phyloP scores from a whole-genome alignment of 1,140 invertebrate genomes.

The Cyclargus thomasi region DNA sequence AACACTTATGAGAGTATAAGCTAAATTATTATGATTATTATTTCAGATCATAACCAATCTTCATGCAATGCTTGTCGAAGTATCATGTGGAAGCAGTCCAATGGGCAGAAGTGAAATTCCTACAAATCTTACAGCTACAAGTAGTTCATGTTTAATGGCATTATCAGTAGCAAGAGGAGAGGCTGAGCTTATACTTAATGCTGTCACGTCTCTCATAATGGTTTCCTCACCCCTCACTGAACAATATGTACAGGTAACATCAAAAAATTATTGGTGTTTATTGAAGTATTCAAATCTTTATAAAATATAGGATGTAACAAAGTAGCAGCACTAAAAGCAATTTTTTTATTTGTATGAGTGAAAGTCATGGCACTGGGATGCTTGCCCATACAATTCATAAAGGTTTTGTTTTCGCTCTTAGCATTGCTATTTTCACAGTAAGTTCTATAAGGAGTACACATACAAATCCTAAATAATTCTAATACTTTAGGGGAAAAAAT shows the following conservation, averaged over 20 bases:
- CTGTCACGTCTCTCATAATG: slow-evolving; percentile 92
- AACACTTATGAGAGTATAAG: background rate
- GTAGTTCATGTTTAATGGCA: slow-evolving; percentile 92
- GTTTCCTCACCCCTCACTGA: slow-evolving; percentile 84
- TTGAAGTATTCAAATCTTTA: background rate
- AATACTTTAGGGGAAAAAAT: too few species aligned
- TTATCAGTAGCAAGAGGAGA: slow-evolving; percentile 94
- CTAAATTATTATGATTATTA: slow-evolving; percentile 12
- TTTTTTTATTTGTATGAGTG: too few species aligned
- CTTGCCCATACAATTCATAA: too few species aligned
- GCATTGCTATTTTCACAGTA: too few species aligned
- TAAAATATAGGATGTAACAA: too few species aligned
- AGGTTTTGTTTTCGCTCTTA: too few species aligned
- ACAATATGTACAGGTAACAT: slow-evolving; percentile 85
- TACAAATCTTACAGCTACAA: slow-evolving; percentile 86
- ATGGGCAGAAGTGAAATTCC: slow-evolving; percentile 81
- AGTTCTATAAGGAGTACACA: too few species aligned
- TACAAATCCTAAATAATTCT: too few species aligned
- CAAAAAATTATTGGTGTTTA: background rate
- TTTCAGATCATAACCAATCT: slow-evolving; percentile 59
- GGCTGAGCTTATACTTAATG: slow-evolving; percentile 92
- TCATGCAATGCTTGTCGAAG: slow-evolving; percentile 54
- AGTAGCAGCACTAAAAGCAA: too few species aligned
- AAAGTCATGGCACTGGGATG: too few species aligned
- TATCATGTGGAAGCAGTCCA: slow-evolving; percentile 69